Conservation (phyloP, 2,113 vertebrate genomes). For the Hyaena hyaena region DNA sequence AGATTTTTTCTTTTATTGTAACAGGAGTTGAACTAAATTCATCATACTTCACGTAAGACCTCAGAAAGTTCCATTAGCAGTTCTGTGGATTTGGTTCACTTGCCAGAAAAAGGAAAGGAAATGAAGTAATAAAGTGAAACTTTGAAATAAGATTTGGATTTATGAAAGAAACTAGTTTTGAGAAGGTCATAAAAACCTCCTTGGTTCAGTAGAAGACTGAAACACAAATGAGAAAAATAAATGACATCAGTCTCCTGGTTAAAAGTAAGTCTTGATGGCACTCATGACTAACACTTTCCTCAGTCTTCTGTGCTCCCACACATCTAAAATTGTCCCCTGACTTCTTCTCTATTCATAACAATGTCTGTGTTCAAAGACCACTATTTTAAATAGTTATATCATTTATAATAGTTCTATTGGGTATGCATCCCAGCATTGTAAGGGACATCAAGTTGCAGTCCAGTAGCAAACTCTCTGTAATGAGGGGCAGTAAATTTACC, state of each 20-base stretch:
- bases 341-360: not conserved
- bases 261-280: not conserved
- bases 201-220: constrained; percentile 4
- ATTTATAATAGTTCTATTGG: not conserved
- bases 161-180: constrained; percentile 55
- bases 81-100: constrained; percentile 20
- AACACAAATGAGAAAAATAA: constrained; percentile 33
- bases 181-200: constrained; percentile 41
- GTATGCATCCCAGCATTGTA: not conserved
- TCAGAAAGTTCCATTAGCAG: not conserved
- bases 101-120: constrained; percentile 36
- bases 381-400: constrained; percentile 2
- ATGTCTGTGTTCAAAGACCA: not conserved
- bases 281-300: not conserved
- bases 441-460: not conserved
- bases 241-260: not conserved
- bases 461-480: constrained; percentile 32
- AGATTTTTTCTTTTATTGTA: not conserved
- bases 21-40: not conserved
- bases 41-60: not conserved
- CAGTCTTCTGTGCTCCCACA: not conserved
- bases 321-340: not conserved
- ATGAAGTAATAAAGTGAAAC: constrained; percentile 53
- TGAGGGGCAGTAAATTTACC: not conserved
- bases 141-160: constrained; percentile 57